Base-by-base conservation (phyloP, 2,888 invertebrate genomes). In the Auanema sp. region DNA sequence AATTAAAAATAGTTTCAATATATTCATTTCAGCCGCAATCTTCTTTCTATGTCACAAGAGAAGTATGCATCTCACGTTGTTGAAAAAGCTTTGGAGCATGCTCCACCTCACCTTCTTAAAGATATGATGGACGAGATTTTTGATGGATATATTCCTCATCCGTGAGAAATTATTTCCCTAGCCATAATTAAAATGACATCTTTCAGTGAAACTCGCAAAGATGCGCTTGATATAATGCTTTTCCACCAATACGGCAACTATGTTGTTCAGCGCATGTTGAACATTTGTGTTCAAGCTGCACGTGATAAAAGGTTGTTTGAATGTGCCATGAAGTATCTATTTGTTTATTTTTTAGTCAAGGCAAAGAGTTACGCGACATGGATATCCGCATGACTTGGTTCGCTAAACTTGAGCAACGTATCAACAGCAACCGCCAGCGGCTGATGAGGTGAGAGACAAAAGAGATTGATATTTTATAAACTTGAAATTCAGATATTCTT, bases 161-260 rank as follows among this genome's bases (percentile, higher is more conserved):
- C 69, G 69, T 71, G 62, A 56, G 66, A 60, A 47, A 10, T 18
- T 5, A 10, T 47, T 47, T 10, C 10, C 4, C 2, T 12, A 16
- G 8, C 23, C 12, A 8, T 25, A n/a, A 6, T 16, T 55, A 4
- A 55, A 6, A 6, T 18, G 41, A 4, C 18, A 4, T 11, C 41
- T 49, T 66, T 21, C 58, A 72, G 75, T 33, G 73, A 72, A 11
- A 67, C 75, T 2, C 66, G 66, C 50, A 72, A 72, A 56, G 78
- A 78, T 50, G 75, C 77, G 1, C 65, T 80, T n/a, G 76, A 79
- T 60, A 71, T 78, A 44, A 72, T 81, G 66, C 66, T 81, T 18
- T 79, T 81, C 67, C 78, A 81, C 56, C 81, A 81, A 58, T 81
- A 69, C 58, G 81, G 81, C 58, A 81, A 81, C 66, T 81, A 81